A percentile compares a stretch with the other conserved stretches of the same genome.
Evolutionary conservation across 2,797 vertebrate genomes (phyloP).

Genomic region (Syngnathus acus): DNA sequence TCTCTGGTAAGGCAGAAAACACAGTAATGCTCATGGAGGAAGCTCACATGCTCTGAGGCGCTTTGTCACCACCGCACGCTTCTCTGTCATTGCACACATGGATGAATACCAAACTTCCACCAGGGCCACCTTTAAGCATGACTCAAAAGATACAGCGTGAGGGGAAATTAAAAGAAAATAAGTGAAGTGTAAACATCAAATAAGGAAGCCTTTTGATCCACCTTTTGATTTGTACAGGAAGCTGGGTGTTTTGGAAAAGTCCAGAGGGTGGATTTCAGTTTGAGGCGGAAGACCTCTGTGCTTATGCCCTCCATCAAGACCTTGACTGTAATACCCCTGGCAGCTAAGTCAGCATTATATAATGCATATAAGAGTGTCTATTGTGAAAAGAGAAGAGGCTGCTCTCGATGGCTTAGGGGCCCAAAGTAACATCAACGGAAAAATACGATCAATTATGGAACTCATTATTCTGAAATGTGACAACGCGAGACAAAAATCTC

Average conservation of each 20-base stretch:
- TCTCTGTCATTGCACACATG: conserved; percentile 15
- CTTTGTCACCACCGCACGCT: conserved; percentile 13
- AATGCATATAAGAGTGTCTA: conserved; percentile 50
- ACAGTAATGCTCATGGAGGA: conserved; percentile 14
- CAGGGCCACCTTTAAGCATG: conserved; percentile 9
- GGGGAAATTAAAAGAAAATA: conserved; percentile 44
- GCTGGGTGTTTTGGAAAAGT: conserved; percentile 55
- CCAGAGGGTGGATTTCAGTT: conserved; percentile 38
- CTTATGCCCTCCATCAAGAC: conserved; percentile 47
- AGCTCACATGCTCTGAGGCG: conserved; percentile 20
- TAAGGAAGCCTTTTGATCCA: conserved; percentile 37
- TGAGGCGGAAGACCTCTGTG: conserved; percentile 38
- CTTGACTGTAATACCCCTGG: conserved; percentile 52
- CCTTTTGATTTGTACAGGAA: conserved; percentile 32
- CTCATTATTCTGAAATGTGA: conserved; percentile 18
- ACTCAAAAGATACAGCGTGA: conserved; percentile 16
- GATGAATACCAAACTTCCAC: conserved; percentile 14
- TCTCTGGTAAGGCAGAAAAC: conserved; percentile 26
- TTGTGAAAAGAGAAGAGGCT: conserved; percentile 43
- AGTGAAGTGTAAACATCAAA: conserved; percentile 10
- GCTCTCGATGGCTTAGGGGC: conserved; percentile 34
- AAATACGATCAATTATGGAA: conserved; percentile 36
- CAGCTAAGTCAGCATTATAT: conserved; percentile 52
- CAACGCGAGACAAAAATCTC: conserved; percentile 19
- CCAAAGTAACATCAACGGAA: conserved; percentile 36